These are phyloP conservation scores for Psittacula echo DNA, from an alignment of 2,797 vertebrate genomes.

Conservation along the genomic window DNA sequence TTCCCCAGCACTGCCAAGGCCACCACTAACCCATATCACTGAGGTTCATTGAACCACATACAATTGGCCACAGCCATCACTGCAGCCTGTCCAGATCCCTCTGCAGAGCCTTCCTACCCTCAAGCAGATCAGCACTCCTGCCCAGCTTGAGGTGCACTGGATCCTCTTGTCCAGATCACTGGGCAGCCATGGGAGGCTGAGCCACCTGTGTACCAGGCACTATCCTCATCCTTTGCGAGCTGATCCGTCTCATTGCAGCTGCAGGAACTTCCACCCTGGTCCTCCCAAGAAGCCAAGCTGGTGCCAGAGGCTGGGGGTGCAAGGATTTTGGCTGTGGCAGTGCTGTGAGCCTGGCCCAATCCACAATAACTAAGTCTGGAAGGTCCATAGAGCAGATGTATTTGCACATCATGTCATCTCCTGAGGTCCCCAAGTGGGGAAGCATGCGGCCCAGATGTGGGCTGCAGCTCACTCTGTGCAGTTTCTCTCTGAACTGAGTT, in stretches of 20 bases:
- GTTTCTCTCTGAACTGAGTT: background rate
- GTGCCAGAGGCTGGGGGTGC: background rate
- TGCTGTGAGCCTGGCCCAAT: background rate
- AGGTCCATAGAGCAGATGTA: too few species aligned
- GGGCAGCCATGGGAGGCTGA: background rate
- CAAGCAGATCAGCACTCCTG: background rate
- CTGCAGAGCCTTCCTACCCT: background rate
- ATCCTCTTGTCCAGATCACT: background rate
- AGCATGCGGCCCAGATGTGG: background rate
- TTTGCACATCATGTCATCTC: background rate
- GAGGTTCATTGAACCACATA: background rate
- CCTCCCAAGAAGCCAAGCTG: background rate
- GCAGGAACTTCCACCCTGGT: background rate
- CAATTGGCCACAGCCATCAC: fast-evolving
- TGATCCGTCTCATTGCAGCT: background rate
- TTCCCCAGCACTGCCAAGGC: background rate
- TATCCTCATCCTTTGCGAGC: background rate
- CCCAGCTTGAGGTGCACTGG: background rate
- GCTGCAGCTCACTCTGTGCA: background rate
- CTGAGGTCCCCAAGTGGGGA: background rate
- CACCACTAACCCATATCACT: background rate
- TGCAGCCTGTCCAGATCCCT: background rate
- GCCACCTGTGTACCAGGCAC: background rate
- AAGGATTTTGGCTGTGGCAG: background rate
- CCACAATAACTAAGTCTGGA: background rate